Base-by-base conservation (phyloP, 1,140 invertebrate genomes). In the Ctenoplectra terminalis region DNA sequence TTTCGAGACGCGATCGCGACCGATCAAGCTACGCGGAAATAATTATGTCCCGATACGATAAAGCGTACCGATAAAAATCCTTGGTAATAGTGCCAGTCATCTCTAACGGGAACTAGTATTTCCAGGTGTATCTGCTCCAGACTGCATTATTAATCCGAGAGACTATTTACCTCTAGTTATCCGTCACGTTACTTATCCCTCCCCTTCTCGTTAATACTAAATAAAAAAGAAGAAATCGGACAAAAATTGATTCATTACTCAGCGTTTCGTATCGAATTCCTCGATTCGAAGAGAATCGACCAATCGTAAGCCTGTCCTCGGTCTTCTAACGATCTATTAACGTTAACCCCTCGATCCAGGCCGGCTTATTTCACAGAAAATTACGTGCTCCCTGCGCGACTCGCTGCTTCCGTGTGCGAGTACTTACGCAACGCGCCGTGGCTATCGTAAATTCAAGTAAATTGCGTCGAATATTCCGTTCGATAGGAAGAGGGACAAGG, bases 61-160 rank as follows among this genome's bases (percentile, higher is more conserved):
- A 84, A 87, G 58, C 70, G 46, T 40, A 61, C 43, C 61, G 74
- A 84, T 81, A 87, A 87, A 87, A 87, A 77, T 87, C 52, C 17
- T 4, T 1, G n/a, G 72, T 87, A 84, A 87, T 87, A 71, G 60
- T 61, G 85, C 86, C 56, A 84, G 86, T 87, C 86, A 87, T 87
- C 85, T 64, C 86, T 87, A 87, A 87, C 86, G 86, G 86, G 77
- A 87, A 83, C 81, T 78, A 86, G 81, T 79, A 86, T 86, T 72
- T 85, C 75, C 56, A 78, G 46, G 80, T 48, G 70, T 77, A 75
- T 83, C 70, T 86, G 63, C 34, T 31, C 46, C 61, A 58, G 79
- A 79, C 31, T 56, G 70, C 64, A 70, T 86, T 80, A 86, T 61
- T 87, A 71, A 87, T 86, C 85, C 60, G 84, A 61, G 66, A 76